Conservation (phyloP, 2,797 vertebrate genomes). For the Coluber constrictor region DNA sequence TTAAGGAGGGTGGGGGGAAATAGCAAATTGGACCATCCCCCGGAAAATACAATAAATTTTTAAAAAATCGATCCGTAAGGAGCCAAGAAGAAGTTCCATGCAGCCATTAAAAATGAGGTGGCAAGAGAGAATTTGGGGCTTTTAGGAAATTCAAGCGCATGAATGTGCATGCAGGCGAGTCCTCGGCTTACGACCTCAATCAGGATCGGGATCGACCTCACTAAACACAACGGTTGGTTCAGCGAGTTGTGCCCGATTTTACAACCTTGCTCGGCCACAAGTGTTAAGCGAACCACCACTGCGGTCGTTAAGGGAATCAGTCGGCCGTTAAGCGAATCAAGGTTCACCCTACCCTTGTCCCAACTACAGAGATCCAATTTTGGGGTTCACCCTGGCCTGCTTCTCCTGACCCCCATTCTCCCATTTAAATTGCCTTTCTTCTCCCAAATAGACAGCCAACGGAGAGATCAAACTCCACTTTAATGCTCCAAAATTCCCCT, state of each 20-base stretch:
- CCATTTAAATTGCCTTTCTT: background rate
- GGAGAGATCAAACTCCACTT: too few species aligned
- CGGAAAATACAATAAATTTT: background rate
- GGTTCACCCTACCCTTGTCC: background rate
- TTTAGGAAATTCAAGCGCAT: background rate
- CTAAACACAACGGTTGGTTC: too few species aligned
- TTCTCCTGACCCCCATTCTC: background rate
- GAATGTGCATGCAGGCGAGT: background rate
- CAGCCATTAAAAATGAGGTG: background rate
- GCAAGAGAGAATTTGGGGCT: background rate
- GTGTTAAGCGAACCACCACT: too few species aligned
- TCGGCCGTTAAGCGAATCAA: too few species aligned
- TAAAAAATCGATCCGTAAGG: background rate
- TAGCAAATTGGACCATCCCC: background rate
- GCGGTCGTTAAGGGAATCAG: fast-evolving
- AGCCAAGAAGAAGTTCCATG: background rate
- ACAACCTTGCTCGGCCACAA: too few species aligned
- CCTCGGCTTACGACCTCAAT: background rate
- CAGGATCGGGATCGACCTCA: too few species aligned
- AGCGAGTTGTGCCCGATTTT: too few species aligned
- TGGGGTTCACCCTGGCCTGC: background rate
- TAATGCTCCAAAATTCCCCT: too few species aligned
- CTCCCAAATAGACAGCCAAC: background rate
- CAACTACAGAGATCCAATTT: background rate
- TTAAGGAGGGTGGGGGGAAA: background rate